Base-by-base conservation (phyloP, 2,113 vertebrate genomes). In the Eudyptes chrysolophus region DNA sequence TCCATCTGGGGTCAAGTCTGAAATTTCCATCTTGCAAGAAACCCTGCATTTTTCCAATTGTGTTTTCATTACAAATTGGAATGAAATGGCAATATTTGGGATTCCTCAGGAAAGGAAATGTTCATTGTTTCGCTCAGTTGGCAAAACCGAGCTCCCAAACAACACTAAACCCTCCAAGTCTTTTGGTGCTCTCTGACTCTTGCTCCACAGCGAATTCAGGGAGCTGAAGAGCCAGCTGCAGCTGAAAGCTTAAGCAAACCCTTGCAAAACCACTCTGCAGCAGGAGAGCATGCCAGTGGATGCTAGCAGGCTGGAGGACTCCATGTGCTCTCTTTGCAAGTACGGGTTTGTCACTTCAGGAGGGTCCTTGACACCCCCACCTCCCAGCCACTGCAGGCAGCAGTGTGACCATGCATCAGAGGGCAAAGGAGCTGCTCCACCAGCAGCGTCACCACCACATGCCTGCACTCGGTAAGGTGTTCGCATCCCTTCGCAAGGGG, bases 51-150 rank as follows among this genome's bases (percentile, higher is more conserved):
- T 89, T 83, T 68, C 62, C 93, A 87, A 62, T 92, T 94, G 95
- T 94, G 89, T 88, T 94, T 94, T 86, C 84, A 85, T 96, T 97
- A 93, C 74, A 87, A 83, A 66, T 84, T 90, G 92, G 93, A 96
- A 93, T 65, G 66, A 89, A 96, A 70, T 24, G 61, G 81, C 87
- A 96, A 95, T 79, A 91, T 95, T 94, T 92, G 61, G 89, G 89
- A 97, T 95, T 92, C 87, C 91, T 87, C 40, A 11, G 87, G 84
- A 91, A 87, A 94, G 94, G 93, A 85, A 91, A 11, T 1, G 26
- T 49, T 96, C 89, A 89, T 91, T 96, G 93, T 96, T 97, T 93
- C 11, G 0, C 84, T 84, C 84, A 17, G 70, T 16, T 87, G 90
- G 92, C 87, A 61, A 83, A 95, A 72, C 62, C 0, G 0, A 96